These are phyloP conservation scores for Hypomecis atomaria DNA, from an alignment of 2,888 invertebrate species.

Conservation along the genomic window DNA sequence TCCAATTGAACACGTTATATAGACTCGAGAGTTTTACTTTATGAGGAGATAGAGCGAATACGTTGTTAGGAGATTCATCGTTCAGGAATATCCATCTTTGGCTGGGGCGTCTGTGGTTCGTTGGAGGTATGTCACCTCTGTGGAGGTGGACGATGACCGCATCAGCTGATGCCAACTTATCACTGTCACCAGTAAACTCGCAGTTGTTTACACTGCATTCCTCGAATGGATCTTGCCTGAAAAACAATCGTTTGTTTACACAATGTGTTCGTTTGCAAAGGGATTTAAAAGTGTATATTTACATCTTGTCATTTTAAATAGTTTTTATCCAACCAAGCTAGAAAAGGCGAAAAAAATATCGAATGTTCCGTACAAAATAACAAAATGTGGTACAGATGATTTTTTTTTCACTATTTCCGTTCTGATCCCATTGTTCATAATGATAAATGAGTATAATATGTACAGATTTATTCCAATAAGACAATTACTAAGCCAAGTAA, in stretches of 20 bases:
- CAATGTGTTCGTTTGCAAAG: too few species aligned
- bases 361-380: too few species aligned
- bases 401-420: too few species aligned
- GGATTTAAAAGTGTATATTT: too few species aligned
- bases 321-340: not conserved
- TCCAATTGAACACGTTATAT: conserved; percentile 88
- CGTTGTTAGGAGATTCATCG: conserved; percentile 87
- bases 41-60: conserved; percentile 74
- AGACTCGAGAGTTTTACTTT: conserved; percentile 68
- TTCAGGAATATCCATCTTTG: conserved; percentile 89
- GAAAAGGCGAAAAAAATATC: too few species aligned
- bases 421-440: too few species aligned
- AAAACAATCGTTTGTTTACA: conserved; percentile 14
- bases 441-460: too few species aligned
- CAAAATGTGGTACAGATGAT: too few species aligned
- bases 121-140: conserved; percentile 54
- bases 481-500: too few species aligned
- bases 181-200: conserved; percentile 81
- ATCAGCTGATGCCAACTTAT: conserved; percentile 81
- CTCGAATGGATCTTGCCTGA: conserved; percentile 81
- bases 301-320: not conserved
- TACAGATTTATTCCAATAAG: too few species aligned
- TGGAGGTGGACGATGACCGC: conserved; percentile 86
- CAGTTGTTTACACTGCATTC: conserved; percentile 87
- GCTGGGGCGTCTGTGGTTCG: conserved; percentile 53